These are phyloP conservation scores for Ceramica pisi DNA, from an alignment of 2,888 invertebrate genomes.

Conservation along the genomic window DNA sequence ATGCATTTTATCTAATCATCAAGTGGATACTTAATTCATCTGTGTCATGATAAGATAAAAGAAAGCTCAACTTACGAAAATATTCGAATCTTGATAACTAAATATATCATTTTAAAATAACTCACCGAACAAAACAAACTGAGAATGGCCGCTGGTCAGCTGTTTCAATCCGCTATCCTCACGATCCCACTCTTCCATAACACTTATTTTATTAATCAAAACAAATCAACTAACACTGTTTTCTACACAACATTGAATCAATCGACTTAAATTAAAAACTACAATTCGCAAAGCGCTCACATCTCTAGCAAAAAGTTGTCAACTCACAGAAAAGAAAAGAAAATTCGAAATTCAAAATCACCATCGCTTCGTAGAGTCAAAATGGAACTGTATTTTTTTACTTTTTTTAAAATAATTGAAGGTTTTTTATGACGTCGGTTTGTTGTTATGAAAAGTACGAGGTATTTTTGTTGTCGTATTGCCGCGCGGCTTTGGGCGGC, in stretches of 20 bases:
- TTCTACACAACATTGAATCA: constrained; percentile 20
- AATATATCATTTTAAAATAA: constrained; percentile 52
- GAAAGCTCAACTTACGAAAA: constrained; percentile 18
- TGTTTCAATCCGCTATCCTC: constrained; percentile 59
- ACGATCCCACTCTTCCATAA: constrained; percentile 58
- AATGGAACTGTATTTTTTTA: constrained; percentile 22
- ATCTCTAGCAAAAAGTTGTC: constrained; percentile 42
- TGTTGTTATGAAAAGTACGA: constrained; percentile 57
- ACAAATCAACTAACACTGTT: constrained; percentile 44
- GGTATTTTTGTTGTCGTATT: constrained; percentile 36
- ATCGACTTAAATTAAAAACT: constrained; percentile 24
- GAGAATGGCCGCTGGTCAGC: constrained; percentile 37
- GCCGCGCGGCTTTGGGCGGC: constrained; percentile 49
- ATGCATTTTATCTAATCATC: constrained; percentile 52
- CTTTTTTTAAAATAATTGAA: not conserved
- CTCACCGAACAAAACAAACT: constrained; percentile 68
- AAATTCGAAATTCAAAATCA: constrained; percentile 25
- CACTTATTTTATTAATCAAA: constrained; percentile 43
- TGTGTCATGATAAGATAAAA: constrained; percentile 44
- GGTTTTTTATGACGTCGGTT: constrained; percentile 41
- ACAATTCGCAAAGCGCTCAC: constrained; percentile 27
- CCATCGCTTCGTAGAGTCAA: constrained; percentile 17
- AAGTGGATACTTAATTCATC: not conserved
- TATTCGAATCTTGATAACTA: constrained; percentile 6
- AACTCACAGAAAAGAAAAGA: constrained; percentile 15